Evolutionary conservation across 1,140 invertebrate species (phyloP).

Genomic region (Varroa destructor): DNA sequence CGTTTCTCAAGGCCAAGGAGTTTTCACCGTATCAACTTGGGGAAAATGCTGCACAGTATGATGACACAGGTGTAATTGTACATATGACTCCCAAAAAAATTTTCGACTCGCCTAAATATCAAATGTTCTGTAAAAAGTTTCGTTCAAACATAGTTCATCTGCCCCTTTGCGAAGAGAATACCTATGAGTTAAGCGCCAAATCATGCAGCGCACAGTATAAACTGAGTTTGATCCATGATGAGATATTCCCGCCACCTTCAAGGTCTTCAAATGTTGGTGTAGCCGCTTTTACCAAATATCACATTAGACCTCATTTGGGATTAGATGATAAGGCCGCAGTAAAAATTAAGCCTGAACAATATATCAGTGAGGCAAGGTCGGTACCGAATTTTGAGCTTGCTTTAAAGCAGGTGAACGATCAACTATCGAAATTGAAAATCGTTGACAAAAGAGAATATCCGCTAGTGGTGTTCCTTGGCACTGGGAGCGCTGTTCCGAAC

Average conservation of each 20-base stretch:
- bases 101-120: conserved; percentile 52
- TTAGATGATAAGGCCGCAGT: too few species aligned
- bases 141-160: conserved; percentile 36
- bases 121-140: conserved; percentile 54
- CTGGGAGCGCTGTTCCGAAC: conserved; percentile 79
- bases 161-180: conserved; percentile 36
- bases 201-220: conserved; percentile 36
- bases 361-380: conserved; percentile 52
- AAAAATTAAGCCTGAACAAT: conserved; percentile 38
- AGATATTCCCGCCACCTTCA: conserved; percentile 38
- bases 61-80: conserved; percentile 53
- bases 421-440: conserved; percentile 36
- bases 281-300: too few species aligned
- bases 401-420: conserved; percentile 43
- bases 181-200: conserved; percentile 33
- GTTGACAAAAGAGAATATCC: conserved; percentile 48
- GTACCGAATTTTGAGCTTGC: conserved; percentile 49
- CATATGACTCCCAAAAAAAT: conserved; percentile 68
- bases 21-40: conserved; percentile 48
- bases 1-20: conserved; percentile 45
- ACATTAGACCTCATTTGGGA: too few species aligned
- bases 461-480: conserved; percentile 74
- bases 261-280: neutral
- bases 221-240: conserved; percentile 36
- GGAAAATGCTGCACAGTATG: conserved; percentile 40